phyloP scores from a whole-genome alignment of 53 echinoderm and acorn worm genomes.

The Arbacia lixula region DNA sequence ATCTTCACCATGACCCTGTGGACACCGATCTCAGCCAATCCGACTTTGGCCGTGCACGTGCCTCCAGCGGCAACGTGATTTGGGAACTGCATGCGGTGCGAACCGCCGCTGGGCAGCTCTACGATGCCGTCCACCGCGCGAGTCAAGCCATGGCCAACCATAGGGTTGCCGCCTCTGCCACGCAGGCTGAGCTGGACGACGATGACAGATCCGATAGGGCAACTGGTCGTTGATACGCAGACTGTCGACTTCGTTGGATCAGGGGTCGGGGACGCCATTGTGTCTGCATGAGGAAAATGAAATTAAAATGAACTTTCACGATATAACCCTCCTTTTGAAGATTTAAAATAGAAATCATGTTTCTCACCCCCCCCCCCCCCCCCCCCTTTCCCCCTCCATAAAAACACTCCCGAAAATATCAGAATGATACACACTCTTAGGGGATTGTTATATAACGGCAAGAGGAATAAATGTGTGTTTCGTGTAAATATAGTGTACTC shows the following conservation, averaged over 20 bases:
- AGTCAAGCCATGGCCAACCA: not conserved
- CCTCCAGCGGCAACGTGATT: not conserved
- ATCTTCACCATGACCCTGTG: constrained; percentile 20
- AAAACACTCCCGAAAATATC: too few relatives aligned
- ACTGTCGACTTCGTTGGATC: constrained; percentile 6
- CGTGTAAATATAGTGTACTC: too few relatives aligned
- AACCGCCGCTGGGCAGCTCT: not conserved
- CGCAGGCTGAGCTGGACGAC: constrained; percentile 9
- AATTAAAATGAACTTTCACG: too few relatives aligned
- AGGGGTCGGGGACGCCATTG: constrained; percentile 11
- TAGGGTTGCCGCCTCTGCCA: constrained; percentile 17
- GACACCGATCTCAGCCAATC: not conserved
- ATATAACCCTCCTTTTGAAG: too few relatives aligned
- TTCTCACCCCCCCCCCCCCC: not conserved
- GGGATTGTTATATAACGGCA: too few relatives aligned
- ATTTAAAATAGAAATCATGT: too few relatives aligned
- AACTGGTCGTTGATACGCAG: not conserved
- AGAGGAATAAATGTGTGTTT: too few relatives aligned
- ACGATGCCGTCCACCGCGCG: not conserved
- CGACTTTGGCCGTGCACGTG: not conserved
- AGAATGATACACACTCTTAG: too few relatives aligned
- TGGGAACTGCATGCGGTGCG: not conserved
- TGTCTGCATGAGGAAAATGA: not conserved
- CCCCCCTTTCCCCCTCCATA: too few relatives aligned
- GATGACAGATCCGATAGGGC: not conserved